A percentile compares a stretch with the other conserved stretches of the same genome.
These are phyloP conservation scores for Parambassis ranga DNA, from an alignment of 2,797 vertebrate genomes.

Conservation along the genomic window DNA sequence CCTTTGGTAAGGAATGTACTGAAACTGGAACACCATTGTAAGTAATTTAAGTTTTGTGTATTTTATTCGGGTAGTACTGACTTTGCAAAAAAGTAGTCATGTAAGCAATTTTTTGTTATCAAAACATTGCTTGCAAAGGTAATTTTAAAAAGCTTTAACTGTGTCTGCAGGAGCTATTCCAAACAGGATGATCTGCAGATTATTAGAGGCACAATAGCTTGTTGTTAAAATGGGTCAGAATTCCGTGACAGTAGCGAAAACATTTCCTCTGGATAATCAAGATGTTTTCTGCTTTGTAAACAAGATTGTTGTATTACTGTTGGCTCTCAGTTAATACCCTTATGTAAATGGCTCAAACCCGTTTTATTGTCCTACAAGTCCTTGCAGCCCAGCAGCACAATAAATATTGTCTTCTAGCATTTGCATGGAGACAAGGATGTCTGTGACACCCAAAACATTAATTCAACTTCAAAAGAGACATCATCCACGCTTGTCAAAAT, in stretches of 20 bases:
- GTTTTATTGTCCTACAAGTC: not conserved
- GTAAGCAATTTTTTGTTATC: not conserved
- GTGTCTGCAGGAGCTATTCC: not conserved
- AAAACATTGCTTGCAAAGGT: not conserved
- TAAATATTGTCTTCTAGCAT: not conserved
- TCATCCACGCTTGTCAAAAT: not conserved
- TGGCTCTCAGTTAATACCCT: not conserved
- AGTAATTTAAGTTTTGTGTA: not conserved
- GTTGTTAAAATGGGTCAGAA: not conserved
- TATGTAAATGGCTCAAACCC: not conserved
- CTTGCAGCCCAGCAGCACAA: not conserved
- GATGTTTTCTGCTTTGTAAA: not conserved
- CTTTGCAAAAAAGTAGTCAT: not conserved
- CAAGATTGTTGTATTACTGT: not conserved
- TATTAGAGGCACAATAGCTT: not conserved
- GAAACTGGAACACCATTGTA: not conserved
- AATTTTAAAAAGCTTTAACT: not conserved
- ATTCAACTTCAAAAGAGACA: slow-evolving; percentile 18
- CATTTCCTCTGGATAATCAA: not conserved
- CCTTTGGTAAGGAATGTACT: not conserved
- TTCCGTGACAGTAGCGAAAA: not conserved
- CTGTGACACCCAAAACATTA: not conserved
- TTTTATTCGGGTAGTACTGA: not conserved
- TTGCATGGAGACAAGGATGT: not conserved
- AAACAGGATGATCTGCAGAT: not conserved